Base-by-base conservation (phyloP, 2,113 vertebrate genomes). In the Pavo muticus region DNA sequence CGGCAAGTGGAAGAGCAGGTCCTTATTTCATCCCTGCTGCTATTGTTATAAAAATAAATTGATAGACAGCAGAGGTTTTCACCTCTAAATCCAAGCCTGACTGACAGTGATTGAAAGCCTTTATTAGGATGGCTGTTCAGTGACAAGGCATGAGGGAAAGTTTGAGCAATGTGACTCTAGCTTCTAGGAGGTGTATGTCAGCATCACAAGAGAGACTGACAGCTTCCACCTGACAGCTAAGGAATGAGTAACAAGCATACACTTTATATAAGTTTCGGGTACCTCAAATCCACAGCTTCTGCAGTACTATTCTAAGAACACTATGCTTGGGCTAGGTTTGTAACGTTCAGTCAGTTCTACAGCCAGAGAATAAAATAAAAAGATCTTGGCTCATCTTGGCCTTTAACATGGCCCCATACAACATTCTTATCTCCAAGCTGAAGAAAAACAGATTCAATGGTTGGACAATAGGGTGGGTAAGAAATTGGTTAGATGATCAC, bases 221-320 rank as follows among this genome's bases (percentile, higher is more conserved):
- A 74, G 54, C 54, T 23, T 57, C 54, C 4, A 1, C 45, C 15
- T 8, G 24, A 54, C 47, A 75, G 35, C 19, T 48, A 61, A 82
- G 32, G 15, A 64, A 10, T 10, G 13, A 69, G 7, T 1, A 2
- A 30, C 2, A 2, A 12, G 13, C 47, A 24, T 3, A 13, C 6
- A 4, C 15, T 5, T 12, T 30, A 42, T 14, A 35, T 20, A 35
- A 64, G 11, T 20, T 64, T 24, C 10, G 61, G 25, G 44, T 61
- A 47, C 21, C 37, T 79, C 29, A 23, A 12, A 48, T 6, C 27
- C 30, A 23, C 1, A 1, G 45, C 10, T 63, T 45, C 67, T 61
- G 32, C 56, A 29, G 7, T 4, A 30, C 21, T 9, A 6, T 14
- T 61, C 52, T 40, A 39, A 64, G 27, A 74, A 29, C 2, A 74